Percentiles rank a stretch among this genome's conserved stretches.
Evolutionary conservation across 2,888 invertebrate species (phyloP).

Genomic region (Bhutanitis thaidina): DNA sequence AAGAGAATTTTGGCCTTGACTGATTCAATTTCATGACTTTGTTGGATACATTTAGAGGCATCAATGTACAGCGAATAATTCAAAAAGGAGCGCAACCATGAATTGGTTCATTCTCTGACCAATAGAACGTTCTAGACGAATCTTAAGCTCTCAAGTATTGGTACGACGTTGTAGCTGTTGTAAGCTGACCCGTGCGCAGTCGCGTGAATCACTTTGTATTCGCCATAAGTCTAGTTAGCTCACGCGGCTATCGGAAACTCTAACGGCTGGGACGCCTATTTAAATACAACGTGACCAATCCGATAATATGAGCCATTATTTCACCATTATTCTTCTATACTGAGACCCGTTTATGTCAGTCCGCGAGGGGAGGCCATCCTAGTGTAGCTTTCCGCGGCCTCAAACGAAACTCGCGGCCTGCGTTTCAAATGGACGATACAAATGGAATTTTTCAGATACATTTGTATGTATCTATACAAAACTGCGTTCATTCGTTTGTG

Average conservation of each 20-base stretch:
- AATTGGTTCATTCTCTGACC: slow-evolving; percentile 10
- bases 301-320: slow-evolving; percentile 18
- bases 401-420: neutral
- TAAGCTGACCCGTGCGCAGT: slow-evolving; percentile 24
- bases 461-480: neutral
- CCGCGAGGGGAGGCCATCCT: neutral
- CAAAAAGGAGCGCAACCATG: neutral
- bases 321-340: neutral
- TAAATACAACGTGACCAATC: slow-evolving; percentile 45
- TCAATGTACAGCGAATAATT: neutral
- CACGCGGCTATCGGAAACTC: slow-evolving; percentile 73
- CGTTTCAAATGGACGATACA: neutral
- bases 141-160: slow-evolving; percentile 18
- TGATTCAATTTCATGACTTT: neutral
- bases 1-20: neutral
- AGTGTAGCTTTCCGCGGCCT: slow-evolving; percentile 4
- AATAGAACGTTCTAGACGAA: slow-evolving; percentile 32
- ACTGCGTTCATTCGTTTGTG: neutral
- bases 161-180: slow-evolving; percentile 17
- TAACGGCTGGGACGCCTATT: slow-evolving; percentile 59
- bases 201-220: slow-evolving; percentile 57
- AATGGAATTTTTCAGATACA: slow-evolving; percentile 3
- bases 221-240: slow-evolving; percentile 55
- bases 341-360: neutral
- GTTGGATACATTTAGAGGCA: slow-evolving; percentile 12